Evolutionary conservation across 2,113 vertebrate species (phyloP), one percentile per base, ranked within the genome.

Genomic region (Diglossa brunneiventris): DNA sequence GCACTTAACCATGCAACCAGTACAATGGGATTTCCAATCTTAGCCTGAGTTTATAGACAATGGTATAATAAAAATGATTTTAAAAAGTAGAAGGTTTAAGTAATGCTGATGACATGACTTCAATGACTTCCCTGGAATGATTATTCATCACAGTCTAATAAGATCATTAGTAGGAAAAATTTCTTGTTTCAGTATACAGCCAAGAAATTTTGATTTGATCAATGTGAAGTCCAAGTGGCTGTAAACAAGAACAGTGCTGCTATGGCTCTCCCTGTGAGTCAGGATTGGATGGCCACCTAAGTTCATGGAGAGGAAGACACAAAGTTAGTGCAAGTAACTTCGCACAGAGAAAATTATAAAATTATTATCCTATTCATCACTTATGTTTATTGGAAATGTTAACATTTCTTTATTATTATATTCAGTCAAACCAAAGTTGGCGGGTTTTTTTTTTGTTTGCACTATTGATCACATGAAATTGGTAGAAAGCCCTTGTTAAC

Each of bases 71-170:
- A 90, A 96, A 91, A 73, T 67, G 3, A 77, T 89, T 87, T 95
- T 69, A 62, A 94, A 15, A 18, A 10, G 33, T 35, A 90, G 42
- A 89, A 82, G 8, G 22, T 73, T 96, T 95, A 87, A 91, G 52
- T 88, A 92, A 92, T 42, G 11, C 10, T 80, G 46, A 61, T 91
- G 67, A 91, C 41, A 66, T 69, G 41, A 23, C 33, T 90, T 85
- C 67, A 50, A 92, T 85, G 74, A 79, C 67, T 41, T 94, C 70
- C 70, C 42, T 53, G 19, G 27, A 62, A 70, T 82, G 21, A 73
- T 69, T 87, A 62, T 94, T 87, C 46, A 92, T 87, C 74, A 91
- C 10, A 73, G 30, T 53, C 10, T 94, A 91, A 89, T 85, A 70
- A 95, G 62, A 82, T 83, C 62, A 76, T 95, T 87, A 94, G 14